Percentiles rank a stretch among this genome's conserved stretches.
Evolutionary conservation across 2,888 invertebrate genomes (phyloP).

Genomic region (Heliconius cydno): DNA sequence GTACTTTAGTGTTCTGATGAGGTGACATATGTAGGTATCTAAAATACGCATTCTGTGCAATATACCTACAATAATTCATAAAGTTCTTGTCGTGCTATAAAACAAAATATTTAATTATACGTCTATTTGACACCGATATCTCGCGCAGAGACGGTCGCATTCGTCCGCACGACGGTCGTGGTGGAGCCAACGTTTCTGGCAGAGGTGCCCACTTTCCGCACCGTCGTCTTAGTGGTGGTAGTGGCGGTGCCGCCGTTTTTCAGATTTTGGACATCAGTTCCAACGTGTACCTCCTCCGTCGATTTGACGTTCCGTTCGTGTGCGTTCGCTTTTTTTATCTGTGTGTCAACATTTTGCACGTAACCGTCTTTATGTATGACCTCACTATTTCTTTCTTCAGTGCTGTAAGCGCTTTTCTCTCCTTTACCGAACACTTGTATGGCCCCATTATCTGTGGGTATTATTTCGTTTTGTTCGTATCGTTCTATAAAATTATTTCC

Average conservation of each 20-base stretch:
- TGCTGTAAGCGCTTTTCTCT: slow-evolving; percentile 61
- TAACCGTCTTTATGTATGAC: slow-evolving; percentile 67
- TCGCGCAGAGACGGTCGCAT: slow-evolving; percentile 72
- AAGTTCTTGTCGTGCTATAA: neutral
- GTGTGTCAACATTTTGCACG: slow-evolving; percentile 66
- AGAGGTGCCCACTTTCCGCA: slow-evolving; percentile 70
- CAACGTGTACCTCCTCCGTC: slow-evolving; percentile 69
- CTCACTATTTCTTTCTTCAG: slow-evolving; percentile 62
- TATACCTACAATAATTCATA: neutral
- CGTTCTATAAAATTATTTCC: slow-evolving; percentile 65
- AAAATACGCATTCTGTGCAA: neutral
- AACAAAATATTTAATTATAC: neutral
- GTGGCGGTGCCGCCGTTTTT: slow-evolving; percentile 72
- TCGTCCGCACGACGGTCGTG: slow-evolving; percentile 66
- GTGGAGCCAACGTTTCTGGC: slow-evolving; percentile 70
- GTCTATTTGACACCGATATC: slow-evolving; percentile 75
- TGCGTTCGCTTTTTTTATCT: slow-evolving; percentile 64
- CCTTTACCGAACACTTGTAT: slow-evolving; percentile 65
- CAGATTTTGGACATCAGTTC: slow-evolving; percentile 71
- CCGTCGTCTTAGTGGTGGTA: slow-evolving; percentile 75
- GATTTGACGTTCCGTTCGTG: slow-evolving; percentile 67
- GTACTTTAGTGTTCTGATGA: neutral
- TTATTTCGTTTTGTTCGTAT: slow-evolving; percentile 67
- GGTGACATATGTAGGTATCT: too few species aligned
- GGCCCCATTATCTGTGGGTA: slow-evolving; percentile 71